Conservation (phyloP, 2,797 vertebrate genomes). For the Phataginus tetradactyla region DNA sequence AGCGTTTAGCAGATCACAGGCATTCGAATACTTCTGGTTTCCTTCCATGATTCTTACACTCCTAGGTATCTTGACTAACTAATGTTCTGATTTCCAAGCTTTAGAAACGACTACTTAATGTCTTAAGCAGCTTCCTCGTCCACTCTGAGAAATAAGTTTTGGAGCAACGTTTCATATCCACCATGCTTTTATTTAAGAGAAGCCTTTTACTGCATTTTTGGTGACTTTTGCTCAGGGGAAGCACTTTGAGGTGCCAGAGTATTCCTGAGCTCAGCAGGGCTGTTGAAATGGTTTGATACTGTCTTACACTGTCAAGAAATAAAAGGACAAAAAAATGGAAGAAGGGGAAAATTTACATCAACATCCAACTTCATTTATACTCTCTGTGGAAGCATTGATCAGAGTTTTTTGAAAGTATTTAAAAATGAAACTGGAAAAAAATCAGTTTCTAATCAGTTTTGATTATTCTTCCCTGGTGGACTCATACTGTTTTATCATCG, state of each 20-base stretch:
- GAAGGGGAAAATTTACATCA: neutral
- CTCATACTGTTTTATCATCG: neutral
- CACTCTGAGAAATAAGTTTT: neutral
- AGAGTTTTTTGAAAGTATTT: neutral
- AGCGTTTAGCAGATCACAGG: neutral
- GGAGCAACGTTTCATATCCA: neutral
- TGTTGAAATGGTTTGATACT: neutral
- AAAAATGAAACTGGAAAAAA: slow-evolving; percentile 36
- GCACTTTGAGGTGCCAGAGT: neutral
- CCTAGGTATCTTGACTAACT: neutral
- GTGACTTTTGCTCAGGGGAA: neutral
- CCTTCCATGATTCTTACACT: neutral
- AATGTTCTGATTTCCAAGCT: neutral
- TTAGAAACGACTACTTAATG: neutral
- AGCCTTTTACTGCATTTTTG: neutral
- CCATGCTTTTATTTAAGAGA: neutral
- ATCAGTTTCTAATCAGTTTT: neutral
- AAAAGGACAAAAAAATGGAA: neutral
- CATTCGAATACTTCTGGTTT: neutral
- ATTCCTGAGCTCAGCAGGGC: neutral
- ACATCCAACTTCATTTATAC: neutral
- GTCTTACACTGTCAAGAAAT: neutral
- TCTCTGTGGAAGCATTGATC: neutral
- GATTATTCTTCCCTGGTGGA: neutral
- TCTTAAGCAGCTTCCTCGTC: neutral